Conservation (phyloP, 1,140 invertebrate genomes). For the Pseudomyrmex cubaensis region DNA sequence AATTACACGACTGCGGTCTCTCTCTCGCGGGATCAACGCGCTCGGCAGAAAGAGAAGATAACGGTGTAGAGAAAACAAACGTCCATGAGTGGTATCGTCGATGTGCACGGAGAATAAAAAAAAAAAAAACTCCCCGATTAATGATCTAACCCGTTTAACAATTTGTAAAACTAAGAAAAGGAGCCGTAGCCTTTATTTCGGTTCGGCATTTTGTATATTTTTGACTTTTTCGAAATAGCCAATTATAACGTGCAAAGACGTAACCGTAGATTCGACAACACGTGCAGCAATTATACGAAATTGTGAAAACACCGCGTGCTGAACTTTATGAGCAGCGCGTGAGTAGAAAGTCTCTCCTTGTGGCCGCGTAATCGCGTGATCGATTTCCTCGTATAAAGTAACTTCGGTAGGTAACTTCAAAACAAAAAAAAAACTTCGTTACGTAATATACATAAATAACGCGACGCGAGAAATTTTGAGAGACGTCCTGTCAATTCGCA, state of each 20-base stretch:
- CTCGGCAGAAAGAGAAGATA: conserved; percentile 61
- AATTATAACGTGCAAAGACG: conserved; percentile 17
- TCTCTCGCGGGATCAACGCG: conserved; percentile 69
- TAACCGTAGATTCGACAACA: conserved; percentile 52
- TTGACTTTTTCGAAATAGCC: conserved; percentile 21
- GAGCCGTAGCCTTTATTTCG: neutral
- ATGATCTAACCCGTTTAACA: neutral
- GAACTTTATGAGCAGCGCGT: conserved; percentile 68
- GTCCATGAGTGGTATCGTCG: conserved; percentile 9
- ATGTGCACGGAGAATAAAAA: conserved; percentile 12
- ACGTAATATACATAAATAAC: conserved; percentile 2
- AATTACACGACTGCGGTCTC: conserved; percentile 72
- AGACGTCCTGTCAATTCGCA: neutral
- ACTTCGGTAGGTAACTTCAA: conserved; percentile 1
- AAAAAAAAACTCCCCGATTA: neutral
- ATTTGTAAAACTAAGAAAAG: too few species aligned
- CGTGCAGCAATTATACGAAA: conserved; percentile 61
- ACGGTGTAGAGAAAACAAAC: conserved; percentile 38
- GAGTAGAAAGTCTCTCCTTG: conserved; percentile 73
- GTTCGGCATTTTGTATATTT: neutral
- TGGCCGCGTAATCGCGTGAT: conserved; percentile 68
- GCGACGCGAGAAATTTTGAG: conserved; percentile 17
- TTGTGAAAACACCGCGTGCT: conserved; percentile 61
- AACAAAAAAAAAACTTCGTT: conserved; percentile 50
- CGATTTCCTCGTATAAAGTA: conserved; percentile 68